These are phyloP conservation scores for Theodoxus fluviatilis DNA, from an alignment of 2,888 invertebrate genomes.

Conservation along the genomic window DNA sequence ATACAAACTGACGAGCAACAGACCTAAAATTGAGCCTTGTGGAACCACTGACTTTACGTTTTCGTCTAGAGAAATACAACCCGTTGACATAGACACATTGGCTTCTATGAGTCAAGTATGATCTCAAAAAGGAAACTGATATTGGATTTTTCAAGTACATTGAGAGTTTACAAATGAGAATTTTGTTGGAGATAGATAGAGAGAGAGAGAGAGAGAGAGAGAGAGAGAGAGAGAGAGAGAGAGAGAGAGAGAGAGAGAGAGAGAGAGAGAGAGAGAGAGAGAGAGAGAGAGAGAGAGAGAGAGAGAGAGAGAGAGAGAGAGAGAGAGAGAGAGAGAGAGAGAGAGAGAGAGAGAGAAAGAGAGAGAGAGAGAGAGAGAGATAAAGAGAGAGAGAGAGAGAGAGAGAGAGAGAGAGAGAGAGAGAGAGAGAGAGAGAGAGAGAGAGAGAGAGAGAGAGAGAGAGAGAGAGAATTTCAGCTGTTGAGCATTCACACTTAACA, in stretches of 20 bases:
- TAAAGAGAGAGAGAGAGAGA: slow-evolving; percentile 13
- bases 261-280: neutral
- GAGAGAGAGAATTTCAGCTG: neutral
- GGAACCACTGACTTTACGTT: too few species aligned
- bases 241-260: neutral
- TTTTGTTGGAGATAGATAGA: neutral
- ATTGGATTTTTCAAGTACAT: neutral
- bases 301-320: neutral
- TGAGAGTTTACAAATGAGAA: neutral
- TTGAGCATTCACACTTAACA: too few species aligned
- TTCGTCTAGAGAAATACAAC: too few species aligned
- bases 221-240: neutral
- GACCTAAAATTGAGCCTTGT: too few species aligned
- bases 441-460: neutral
- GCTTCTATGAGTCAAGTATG: too few species aligned
- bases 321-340: neutral
- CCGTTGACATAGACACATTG: too few species aligned
- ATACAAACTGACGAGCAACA: too few species aligned
- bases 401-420: slow-evolving; percentile 16
- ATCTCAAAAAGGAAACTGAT: neutral
- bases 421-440: neutral
- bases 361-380: neutral
- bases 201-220: neutral
- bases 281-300: neutral
- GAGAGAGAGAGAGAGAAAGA: neutral